A percentile compares a stretch with the other conserved stretches of the same genome.
Conservation (phyloP, 2,888 invertebrate species). For the Macrophya alboannulata region DNA sequence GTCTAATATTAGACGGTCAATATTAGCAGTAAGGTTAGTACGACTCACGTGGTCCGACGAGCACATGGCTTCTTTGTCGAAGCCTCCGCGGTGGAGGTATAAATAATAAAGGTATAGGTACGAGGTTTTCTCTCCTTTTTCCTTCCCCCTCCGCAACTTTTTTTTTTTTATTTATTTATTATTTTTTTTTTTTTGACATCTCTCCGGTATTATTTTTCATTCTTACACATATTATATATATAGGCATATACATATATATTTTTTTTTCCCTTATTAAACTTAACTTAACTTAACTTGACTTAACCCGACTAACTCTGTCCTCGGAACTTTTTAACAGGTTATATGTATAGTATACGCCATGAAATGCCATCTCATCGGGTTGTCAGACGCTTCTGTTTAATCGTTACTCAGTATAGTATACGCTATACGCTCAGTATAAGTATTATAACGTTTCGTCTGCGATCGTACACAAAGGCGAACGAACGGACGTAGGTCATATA, state of each 20-base stretch:
- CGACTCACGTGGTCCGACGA: conserved; percentile 56
- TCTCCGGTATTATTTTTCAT: background rate
- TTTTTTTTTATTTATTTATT: background rate
- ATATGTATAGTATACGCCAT: background rate
- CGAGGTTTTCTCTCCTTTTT: background rate
- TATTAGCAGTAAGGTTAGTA: conserved; percentile 63
- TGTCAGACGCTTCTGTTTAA: conserved; percentile 37
- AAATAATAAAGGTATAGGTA: conserved; percentile 50
- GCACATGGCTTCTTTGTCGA: conserved; percentile 61
- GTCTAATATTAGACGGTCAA: conserved; percentile 68
- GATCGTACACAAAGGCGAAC: conserved; percentile 51
- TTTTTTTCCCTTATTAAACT: background rate
- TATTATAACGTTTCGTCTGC: conserved; percentile 34
- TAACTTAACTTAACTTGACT: background rate
- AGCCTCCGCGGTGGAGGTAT: conserved; percentile 54
- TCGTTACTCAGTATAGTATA: conserved; percentile 11
- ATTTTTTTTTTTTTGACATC: background rate
- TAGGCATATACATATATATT: no score
- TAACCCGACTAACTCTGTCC: conserved; percentile 1
- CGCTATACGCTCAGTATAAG: conserved; percentile 5
- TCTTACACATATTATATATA: background rate
- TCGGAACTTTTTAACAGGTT: conserved; percentile 19
- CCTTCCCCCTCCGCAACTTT: background rate
- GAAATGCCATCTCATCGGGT: conserved; percentile 45
- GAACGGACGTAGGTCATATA: conserved; percentile 54